Percentiles rank a stretch among this genome's conserved stretches.
These are phyloP conservation scores for Carettochelys insculpta DNA, from an alignment of 2,113 vertebrate genomes.

Conservation along the genomic window DNA sequence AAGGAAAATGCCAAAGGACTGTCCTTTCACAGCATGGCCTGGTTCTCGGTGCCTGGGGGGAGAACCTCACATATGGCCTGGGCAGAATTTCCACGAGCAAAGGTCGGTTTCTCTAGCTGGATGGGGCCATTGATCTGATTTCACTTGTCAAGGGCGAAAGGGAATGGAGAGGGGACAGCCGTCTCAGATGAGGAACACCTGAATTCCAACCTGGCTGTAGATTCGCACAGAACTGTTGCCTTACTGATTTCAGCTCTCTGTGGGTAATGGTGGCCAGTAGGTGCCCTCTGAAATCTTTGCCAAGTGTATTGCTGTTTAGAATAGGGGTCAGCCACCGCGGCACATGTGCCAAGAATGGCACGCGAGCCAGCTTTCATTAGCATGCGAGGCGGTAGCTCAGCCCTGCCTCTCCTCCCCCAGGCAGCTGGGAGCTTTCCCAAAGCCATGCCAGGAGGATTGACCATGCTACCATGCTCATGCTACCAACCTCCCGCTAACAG, in stretches of 20 bases:
- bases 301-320: not conserved
- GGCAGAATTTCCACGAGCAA: not conserved
- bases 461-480: too few relatives aligned
- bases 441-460: too few relatives aligned
- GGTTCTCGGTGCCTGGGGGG: not conserved
- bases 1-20: not conserved
- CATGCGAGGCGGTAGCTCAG: too few relatives aligned
- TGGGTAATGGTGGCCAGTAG: too few relatives aligned
- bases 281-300: not conserved
- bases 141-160: not conserved
- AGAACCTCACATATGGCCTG: not conserved
- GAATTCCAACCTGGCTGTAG: not conserved
- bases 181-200: not conserved
- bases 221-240: not conserved
- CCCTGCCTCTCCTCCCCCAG: too few relatives aligned
- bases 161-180: not conserved
- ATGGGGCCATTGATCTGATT: not conserved
- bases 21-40: not conserved
- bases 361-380: too few relatives aligned
- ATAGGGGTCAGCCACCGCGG: too few relatives aligned
- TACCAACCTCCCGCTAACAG: too few relatives aligned
- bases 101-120: not conserved
- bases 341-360: too few relatives aligned
- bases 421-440: too few relatives aligned
- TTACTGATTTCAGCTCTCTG: not conserved